Evolutionary conservation across 2,888 invertebrate species (phyloP).

Genomic region (Caenorhabditis doughertyi): DNA sequence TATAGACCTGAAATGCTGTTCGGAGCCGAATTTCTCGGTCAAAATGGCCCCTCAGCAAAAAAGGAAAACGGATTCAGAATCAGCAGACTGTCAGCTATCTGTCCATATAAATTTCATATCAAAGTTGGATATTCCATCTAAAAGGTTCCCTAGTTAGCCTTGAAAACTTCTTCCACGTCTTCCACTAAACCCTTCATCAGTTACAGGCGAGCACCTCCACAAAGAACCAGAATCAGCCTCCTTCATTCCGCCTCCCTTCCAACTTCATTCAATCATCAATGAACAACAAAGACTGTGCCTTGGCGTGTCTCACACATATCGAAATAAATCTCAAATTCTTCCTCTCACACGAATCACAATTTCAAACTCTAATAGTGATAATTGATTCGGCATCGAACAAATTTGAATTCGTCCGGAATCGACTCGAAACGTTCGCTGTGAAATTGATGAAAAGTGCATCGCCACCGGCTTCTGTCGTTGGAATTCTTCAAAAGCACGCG

Average conservation of each 20-base stretch:
- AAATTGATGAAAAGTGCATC: slow-evolving; percentile 59
- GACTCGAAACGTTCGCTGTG: slow-evolving; percentile 50
- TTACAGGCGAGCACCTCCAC: slow-evolving; percentile 13
- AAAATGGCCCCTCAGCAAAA: too few species aligned
- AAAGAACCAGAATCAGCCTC: slow-evolving; percentile 8
- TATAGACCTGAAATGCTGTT: too few species aligned
- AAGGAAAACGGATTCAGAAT: too few species aligned
- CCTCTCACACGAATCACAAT: slow-evolving; percentile 59
- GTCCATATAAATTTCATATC: too few species aligned
- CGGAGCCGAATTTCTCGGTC: too few species aligned
- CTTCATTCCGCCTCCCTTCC: slow-evolving; percentile 36
- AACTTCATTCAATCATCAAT: slow-evolving; percentile 47
- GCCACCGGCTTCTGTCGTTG: slow-evolving; percentile 41
- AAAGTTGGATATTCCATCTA: too few species aligned
- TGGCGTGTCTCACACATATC: slow-evolving; percentile 40
- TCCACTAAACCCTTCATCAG: too few species aligned
- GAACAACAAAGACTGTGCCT: slow-evolving; percentile 29
- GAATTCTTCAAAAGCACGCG: slow-evolving; percentile 55
- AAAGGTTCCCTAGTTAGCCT: too few species aligned
- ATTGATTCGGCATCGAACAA: slow-evolving; percentile 58
- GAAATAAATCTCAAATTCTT: slow-evolving; percentile 68
- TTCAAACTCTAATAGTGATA: slow-evolving; percentile 50
- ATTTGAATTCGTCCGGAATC: slow-evolving; percentile 45
- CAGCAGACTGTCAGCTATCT: too few species aligned
- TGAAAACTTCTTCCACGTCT: too few species aligned